phyloP scores from a whole-genome alignment of 2,888 invertebrate species.

The Chaetoderma sp. region DNA sequence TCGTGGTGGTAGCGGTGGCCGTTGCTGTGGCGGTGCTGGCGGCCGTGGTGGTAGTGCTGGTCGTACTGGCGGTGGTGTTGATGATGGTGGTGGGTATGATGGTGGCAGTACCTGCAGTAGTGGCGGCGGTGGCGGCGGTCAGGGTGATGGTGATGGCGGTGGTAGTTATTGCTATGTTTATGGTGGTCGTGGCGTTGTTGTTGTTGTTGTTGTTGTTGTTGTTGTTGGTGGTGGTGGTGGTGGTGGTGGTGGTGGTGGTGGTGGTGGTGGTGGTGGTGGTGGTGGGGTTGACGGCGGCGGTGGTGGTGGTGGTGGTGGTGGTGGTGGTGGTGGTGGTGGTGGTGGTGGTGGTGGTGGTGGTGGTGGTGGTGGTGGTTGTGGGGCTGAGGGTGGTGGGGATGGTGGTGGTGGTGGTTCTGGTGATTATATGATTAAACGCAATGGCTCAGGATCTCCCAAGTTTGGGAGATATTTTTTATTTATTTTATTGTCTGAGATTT shows the following conservation, averaged over 20 bases:
- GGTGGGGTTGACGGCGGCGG: neutral
- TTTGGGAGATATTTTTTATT: too few relatives aligned
- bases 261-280: neutral
- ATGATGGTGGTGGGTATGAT: neutral
- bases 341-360: neutral
- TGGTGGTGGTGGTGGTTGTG: neutral
- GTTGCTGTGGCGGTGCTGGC: conserved; percentile 3
- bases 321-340: neutral
- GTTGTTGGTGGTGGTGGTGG: conserved; percentile 9
- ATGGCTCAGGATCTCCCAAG: too few relatives aligned
- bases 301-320: neutral
- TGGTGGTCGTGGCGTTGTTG: neutral
- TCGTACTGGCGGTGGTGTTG: conserved; percentile 6
- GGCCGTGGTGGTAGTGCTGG: conserved; percentile 3
- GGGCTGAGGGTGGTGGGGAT: neutral
- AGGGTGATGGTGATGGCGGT: neutral
- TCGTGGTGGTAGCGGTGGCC: conserved; percentile 8
- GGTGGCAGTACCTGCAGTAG: conserved; percentile 2
- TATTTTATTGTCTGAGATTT: too few relatives aligned
- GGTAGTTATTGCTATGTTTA: neutral
- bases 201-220: neutral
- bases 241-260: neutral
- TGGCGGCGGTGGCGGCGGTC: neutral
- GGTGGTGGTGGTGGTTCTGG: neutral
- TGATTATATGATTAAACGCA: neutral